Conservation (phyloP, 2,797 vertebrate species). For the Chelon auratus region DNA sequence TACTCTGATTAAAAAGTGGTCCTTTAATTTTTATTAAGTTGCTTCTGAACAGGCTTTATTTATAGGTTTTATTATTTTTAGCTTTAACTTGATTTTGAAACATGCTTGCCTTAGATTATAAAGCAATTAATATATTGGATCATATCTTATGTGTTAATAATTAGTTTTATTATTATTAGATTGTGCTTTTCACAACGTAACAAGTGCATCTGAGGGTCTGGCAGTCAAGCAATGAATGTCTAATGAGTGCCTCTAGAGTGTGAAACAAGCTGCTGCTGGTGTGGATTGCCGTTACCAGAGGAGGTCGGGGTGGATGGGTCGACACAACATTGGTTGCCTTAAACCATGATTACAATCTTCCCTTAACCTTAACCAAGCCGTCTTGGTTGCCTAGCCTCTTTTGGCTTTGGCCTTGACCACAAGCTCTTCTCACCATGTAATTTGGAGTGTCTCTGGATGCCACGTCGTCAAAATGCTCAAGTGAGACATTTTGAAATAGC, state of each 20-base stretch:
- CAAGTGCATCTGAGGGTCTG: neutral
- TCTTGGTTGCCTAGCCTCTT: conserved; percentile 6
- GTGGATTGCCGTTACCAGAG: neutral
- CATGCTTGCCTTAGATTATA: too few relatives aligned
- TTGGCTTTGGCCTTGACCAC: neutral
- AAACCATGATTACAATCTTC: conserved; percentile 5
- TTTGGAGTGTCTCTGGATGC: conserved; percentile 8
- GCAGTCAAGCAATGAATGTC: neutral
- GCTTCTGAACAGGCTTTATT: too few relatives aligned
- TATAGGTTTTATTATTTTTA: too few relatives aligned
- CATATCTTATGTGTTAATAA: too few relatives aligned
- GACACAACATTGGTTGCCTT: conserved; percentile 2
- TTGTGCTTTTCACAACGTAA: too few relatives aligned
- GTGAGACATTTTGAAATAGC: neutral
- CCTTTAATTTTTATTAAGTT: too few relatives aligned
- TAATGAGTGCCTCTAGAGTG: too few relatives aligned
- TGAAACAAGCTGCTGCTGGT: neutral
- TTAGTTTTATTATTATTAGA: too few relatives aligned
- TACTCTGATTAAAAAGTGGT: too few relatives aligned
- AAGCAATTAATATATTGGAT: too few relatives aligned
- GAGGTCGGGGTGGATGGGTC: conserved; percentile 5
- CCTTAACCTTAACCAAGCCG: conserved; percentile 4
- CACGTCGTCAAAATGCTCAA: conserved; percentile 20
- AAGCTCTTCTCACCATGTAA: conserved; percentile 5
- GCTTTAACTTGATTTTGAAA: too few relatives aligned